Evolutionary conservation across 2,113 vertebrate genomes (phyloP), one percentile per base, ranked within the genome.

Genomic region (Chaetodon trifascialis): DNA sequence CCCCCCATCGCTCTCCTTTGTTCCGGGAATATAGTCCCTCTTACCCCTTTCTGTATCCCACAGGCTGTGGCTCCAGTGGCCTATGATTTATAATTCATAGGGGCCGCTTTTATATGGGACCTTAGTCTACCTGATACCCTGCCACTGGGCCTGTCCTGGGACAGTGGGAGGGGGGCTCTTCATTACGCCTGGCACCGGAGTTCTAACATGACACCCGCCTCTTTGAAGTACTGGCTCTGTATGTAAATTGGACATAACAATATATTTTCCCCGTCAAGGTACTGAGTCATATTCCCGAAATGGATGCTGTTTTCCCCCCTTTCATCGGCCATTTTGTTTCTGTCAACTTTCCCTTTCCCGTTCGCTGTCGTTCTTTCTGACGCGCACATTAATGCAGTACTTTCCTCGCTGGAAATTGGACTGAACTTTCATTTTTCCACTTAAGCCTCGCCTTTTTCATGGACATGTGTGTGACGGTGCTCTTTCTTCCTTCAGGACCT

Each of bases 61-160:
- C 89, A 94, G 94, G 95, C 95, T 86, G 91, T 95, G 95, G 93
- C 95, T 96, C 94, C 94, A 88, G 92, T 96, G 95, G 94, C 95
- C 95, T 96, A 94, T 96, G 93, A 96, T 96, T 96, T 96, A 96
- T 96, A 96, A 96, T 96, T 96, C 95, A 96, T 96, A 95, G 94
- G 87, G 95, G 95, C 93, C 94, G 94, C 95, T 96, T 96, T 96
- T 95, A 96, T 94, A 95, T 75, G 89, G 95, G 95, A 96, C 95
- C 95, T 95, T 89, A 84, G 95, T 95, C 88, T 96, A 96, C 95
- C 95, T 95, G 95, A 96, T 96, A 96, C 94, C 91, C 94, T 71
- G 88, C 92, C 89, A 93, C 89, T 88, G 93, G 93, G 91, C 93
- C 93, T 86, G 93, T 95, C 93, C 94, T 90, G 82, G 94, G 94